Conservation (phyloP, 92 coral and sea anemone genomes). For the Actinostola sp. region DNA sequence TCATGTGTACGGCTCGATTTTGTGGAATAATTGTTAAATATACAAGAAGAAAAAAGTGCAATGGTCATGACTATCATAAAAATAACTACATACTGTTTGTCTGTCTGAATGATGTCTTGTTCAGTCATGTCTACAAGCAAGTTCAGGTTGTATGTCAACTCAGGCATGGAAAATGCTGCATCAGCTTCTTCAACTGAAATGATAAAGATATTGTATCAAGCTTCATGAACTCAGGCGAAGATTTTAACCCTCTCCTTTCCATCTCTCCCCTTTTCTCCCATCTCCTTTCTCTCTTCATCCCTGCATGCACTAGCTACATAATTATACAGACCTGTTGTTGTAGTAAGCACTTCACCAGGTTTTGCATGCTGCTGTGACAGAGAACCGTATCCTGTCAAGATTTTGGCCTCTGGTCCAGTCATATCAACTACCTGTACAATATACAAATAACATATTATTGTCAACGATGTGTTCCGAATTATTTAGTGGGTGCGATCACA, state of each 20-base stretch:
- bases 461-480: no score
- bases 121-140: slow-evolving; percentile 92
- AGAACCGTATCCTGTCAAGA: slow-evolving; percentile 97
- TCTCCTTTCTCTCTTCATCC: no score
- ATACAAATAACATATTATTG: not conserved
- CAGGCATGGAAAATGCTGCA: slow-evolving; percentile 95
- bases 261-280: no score
- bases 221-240: no score
- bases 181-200: slow-evolving; percentile 74
- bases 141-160: slow-evolving; percentile 84
- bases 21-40: no score
- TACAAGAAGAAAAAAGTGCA: no score
- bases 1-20: no score
- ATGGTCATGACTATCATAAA: not conserved
- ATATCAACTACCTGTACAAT: slow-evolving; percentile 87
- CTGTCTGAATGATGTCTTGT: slow-evolving; percentile 88
- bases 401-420: slow-evolving; percentile 98
- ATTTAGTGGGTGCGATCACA: no score
- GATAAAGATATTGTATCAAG: no score
- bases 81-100: slow-evolving; percentile 84
- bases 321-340: slow-evolving; percentile 62
- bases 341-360: slow-evolving; percentile 91
- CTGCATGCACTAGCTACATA: not conserved
- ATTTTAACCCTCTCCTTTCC: no score
- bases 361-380: slow-evolving; percentile 97